Conservation (phyloP, 2,888 invertebrate genomes). For the Volucella inanis region DNA sequence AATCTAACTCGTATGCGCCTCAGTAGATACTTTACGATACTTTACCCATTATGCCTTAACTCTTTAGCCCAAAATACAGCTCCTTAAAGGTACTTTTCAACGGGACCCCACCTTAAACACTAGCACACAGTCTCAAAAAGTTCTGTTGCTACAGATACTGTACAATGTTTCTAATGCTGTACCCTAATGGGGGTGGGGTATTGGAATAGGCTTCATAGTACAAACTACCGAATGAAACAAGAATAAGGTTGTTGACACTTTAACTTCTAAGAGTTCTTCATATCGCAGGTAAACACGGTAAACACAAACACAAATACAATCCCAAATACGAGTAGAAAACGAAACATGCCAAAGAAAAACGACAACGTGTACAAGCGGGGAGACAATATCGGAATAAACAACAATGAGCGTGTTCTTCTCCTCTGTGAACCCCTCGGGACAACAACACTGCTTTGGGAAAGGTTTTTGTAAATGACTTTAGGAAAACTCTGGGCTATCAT, state of each 20-base stretch:
- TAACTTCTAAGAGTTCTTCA: conserved; percentile 65
- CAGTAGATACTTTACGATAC: conserved; percentile 41
- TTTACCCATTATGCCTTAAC: too few species aligned
- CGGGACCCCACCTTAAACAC: conserved; percentile 12
- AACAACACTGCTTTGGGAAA: too few species aligned
- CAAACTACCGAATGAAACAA: conserved; percentile 41
- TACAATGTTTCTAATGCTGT: conserved; percentile 43
- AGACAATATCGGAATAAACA: conserved; percentile 67
- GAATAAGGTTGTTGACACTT: conserved; percentile 72
- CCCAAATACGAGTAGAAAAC: background rate
- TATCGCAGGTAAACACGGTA: conserved; percentile 29
- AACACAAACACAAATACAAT: too few species aligned
- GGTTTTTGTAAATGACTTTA: background rate
- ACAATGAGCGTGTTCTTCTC: conserved; percentile 15
- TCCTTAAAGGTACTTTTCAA: conserved; percentile 24
- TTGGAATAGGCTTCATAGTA: conserved; percentile 15
- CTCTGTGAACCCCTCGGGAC: background rate
- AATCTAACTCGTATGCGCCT: conserved; percentile 13
- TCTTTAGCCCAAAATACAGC: conserved; percentile 17
- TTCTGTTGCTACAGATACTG: background rate
- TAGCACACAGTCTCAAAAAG: too few species aligned
- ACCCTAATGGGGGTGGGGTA: conserved; percentile 37
- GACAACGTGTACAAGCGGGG: conserved; percentile 20
- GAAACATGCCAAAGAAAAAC: conserved; percentile 14
- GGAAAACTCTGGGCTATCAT: background rate